A percentile compares a stretch with the other conserved stretches of the same genome.
These are phyloP conservation scores for Clarias macrocephalus DNA, from an alignment of 2,113 vertebrate genomes.

Conservation along the genomic window DNA sequence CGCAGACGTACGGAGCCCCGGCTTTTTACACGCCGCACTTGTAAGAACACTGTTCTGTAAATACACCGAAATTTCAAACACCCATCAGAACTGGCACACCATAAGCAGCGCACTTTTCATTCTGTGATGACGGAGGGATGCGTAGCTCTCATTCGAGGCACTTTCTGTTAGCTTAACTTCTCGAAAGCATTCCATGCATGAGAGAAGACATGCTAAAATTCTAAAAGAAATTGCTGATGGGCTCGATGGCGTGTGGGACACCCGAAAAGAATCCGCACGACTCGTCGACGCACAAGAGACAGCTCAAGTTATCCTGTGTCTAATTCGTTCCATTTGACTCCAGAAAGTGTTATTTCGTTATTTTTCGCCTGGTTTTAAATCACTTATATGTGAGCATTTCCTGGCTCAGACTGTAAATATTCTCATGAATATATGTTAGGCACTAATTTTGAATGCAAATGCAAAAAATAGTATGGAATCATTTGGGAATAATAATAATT, in stretches of 20 bases:
- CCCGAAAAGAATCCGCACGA: background rate
- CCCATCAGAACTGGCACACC: background rate
- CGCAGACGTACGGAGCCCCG: constrained; percentile 90
- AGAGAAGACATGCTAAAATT: background rate
- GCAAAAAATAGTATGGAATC: constrained; percentile 58
- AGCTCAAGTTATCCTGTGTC: background rate
- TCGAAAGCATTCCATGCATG: background rate
- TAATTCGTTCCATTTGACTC: background rate
- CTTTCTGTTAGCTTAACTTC: constrained; percentile 26
- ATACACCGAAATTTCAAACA: background rate
- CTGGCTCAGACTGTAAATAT: constrained; percentile 63
- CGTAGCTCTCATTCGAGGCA: constrained; percentile 9
- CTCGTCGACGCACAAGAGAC: background rate
- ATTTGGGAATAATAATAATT: constrained; percentile 43
- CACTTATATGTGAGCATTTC: constrained; percentile 68
- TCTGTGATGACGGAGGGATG: background rate
- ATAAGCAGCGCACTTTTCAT: background rate
- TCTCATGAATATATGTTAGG: constrained; percentile 63
- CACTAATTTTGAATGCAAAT: constrained; percentile 67
- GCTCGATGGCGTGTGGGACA: constrained; percentile 1
- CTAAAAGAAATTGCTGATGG: background rate
- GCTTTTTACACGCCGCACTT: constrained; percentile 96
- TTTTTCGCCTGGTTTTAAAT: constrained; percentile 60
- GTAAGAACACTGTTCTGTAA: constrained; percentile 65
- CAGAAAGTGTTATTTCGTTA: background rate